Evolutionary conservation across 2,113 vertebrate species (phyloP).

Genomic region (Okapia johnstoni): DNA sequence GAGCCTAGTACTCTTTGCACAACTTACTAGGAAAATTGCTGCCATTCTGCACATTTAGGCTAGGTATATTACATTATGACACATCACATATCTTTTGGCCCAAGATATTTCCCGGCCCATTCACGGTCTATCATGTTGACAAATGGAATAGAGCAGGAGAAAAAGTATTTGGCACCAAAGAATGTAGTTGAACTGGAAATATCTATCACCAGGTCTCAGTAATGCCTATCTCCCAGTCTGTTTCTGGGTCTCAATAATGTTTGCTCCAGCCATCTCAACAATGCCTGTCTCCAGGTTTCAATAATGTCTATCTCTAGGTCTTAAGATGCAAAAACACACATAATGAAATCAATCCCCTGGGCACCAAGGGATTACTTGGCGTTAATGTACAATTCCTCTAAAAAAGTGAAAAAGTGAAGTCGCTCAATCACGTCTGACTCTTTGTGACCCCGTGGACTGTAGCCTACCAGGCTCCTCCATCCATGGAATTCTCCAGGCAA

Average conservation of each 20-base stretch:
- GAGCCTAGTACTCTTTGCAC: conserved; percentile 1
- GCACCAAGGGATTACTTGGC: background rate
- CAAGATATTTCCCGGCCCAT: conserved; percentile 31
- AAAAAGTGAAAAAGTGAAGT: background rate
- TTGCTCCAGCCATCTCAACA: conserved; percentile 32
- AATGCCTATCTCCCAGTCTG: conserved; percentile 19
- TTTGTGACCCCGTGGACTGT: background rate
- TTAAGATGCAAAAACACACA: background rate
- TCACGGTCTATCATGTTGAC: conserved; percentile 21
- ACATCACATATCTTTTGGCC: conserved; percentile 42
- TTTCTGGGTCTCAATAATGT: conserved; percentile 39
- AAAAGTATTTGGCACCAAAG: conserved; percentile 31
- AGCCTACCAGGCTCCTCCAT: background rate
- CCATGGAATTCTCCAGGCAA: background rate
- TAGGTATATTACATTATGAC: conserved; percentile 6
- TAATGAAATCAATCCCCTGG: conserved; percentile 14
- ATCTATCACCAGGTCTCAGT: conserved; percentile 45
- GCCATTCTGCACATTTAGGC: conserved; percentile 31
- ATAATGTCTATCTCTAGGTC: background rate
- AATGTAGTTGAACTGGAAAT: conserved; percentile 50
- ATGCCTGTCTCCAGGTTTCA: conserved; percentile 20
- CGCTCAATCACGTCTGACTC: background rate
- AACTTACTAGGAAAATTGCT: conserved; percentile 42
- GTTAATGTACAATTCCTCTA: conserved; percentile 37
- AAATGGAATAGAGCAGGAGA: conserved; percentile 20